Conservation (phyloP, 2,888 invertebrate species). For the Drosophila flavopinicola region DNA sequence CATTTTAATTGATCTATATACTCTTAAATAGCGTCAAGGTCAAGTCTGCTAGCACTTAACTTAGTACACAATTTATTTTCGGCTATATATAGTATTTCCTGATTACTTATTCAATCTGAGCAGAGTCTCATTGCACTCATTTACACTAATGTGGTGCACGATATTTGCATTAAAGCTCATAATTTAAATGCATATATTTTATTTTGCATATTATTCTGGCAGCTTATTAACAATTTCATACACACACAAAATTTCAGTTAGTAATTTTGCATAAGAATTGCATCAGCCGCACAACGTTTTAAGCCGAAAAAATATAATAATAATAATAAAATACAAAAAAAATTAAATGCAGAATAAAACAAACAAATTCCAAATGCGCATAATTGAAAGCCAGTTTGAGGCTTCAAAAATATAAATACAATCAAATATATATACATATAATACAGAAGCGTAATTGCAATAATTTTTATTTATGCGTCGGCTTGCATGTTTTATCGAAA, state of each 20-base stretch:
- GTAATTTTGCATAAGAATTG: conserved; percentile 74
- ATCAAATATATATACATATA: conserved; percentile 18
- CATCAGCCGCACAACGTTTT: conserved; percentile 64
- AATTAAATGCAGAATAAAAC: conserved; percentile 50
- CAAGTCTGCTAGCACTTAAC: not conserved
- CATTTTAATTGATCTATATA: not conserved
- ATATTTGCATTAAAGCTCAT: conserved; percentile 67
- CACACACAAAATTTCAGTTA: conserved; percentile 54
- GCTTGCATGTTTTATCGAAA: conserved; percentile 35
- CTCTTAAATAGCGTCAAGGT: conserved; percentile 6
- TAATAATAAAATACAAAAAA: conserved; percentile 23
- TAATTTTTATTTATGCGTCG: conserved; percentile 67
- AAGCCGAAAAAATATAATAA: conserved; percentile 27
- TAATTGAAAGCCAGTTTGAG: conserved; percentile 75
- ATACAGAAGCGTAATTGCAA: conserved; percentile 71
- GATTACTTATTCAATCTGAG: conserved; percentile 37
- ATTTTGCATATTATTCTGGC: conserved; percentile 31
- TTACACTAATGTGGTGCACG: conserved; percentile 59
- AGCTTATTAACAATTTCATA: conserved; percentile 51
- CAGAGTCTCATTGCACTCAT: conserved; percentile 63
- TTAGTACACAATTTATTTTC: conserved; percentile 3
- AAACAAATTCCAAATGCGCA: conserved; percentile 59
- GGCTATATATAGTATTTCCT: conserved; percentile 1
- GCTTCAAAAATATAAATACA: not conserved
- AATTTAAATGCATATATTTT: conserved; percentile 65